Percentiles rank a stretch among this genome's conserved stretches.
Evolutionary conservation across 2,113 vertebrate species (phyloP).

Genomic region (Pao palembangensis): DNA sequence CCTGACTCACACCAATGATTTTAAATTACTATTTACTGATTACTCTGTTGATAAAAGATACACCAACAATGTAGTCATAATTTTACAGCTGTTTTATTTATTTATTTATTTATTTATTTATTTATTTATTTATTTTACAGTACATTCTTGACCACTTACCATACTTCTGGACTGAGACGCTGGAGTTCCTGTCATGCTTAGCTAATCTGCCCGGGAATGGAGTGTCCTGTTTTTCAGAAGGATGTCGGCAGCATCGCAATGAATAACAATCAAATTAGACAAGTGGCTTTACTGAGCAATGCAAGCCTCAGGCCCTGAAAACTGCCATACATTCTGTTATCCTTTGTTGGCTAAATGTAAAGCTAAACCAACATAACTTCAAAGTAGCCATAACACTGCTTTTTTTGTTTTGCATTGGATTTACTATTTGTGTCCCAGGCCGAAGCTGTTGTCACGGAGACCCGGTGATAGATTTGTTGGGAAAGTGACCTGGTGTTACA

Average conservation of each 20-base stretch:
- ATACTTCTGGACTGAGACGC: no score
- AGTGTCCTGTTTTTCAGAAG: conserved; percentile 30
- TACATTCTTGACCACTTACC: no score
- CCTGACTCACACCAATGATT: no score
- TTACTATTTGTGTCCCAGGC: conserved; percentile 21
- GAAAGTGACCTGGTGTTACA: conserved; percentile 5
- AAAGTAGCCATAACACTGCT: conserved; percentile 1
- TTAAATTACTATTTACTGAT: no score
- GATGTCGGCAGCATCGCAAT: conserved; percentile 32
- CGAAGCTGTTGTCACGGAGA: conserved; percentile 4
- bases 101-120: background rate
- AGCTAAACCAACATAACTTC: background rate
- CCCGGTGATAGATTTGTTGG: conserved; percentile 8
- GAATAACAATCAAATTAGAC: conserved; percentile 37
- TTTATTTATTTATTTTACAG: background rate
- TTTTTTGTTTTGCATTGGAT: conserved; percentile 13
- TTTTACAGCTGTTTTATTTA: background rate
- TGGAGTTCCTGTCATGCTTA: background rate
- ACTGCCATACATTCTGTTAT: background rate
- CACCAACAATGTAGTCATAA: no score
- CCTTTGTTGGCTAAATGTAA: background rate
- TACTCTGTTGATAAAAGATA: no score
- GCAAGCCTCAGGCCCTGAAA: conserved; percentile 4
- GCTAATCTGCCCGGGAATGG: conserved; percentile 18
- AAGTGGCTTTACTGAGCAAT: conserved; percentile 1